Evolutionary conservation across 2,113 vertebrate species (phyloP).

Genomic region (Microcebus lehilahytsara): DNA sequence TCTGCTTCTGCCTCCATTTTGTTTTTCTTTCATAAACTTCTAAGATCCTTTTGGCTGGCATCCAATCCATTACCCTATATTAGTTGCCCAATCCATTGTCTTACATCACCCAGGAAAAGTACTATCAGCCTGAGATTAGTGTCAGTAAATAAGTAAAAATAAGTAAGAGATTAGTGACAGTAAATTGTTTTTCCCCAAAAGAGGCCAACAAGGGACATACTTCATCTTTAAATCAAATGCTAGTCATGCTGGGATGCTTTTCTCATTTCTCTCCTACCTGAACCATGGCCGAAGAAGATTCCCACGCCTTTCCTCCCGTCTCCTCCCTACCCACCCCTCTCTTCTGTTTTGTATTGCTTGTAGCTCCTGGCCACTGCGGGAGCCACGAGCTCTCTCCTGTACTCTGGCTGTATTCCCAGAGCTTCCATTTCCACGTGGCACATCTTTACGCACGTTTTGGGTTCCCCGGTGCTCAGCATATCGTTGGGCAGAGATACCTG

Average conservation of each 20-base stretch:
- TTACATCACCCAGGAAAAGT: not conserved
- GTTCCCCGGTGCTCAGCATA: conserved; percentile 75
- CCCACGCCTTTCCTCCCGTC: not conserved
- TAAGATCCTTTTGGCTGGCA: not conserved
- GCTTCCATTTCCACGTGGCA: conserved; percentile 81
- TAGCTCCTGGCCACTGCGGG: conserved; percentile 73
- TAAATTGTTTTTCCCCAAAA: not conserved
- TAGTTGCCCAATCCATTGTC: not conserved
- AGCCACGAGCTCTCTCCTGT: conserved; percentile 71
- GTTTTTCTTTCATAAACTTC: not conserved
- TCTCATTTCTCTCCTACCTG: not conserved
- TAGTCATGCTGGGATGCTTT: not conserved
- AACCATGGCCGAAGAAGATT: not conserved
- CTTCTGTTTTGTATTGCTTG: conserved; percentile 50
- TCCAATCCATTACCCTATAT: not conserved
- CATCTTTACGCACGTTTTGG: conserved; percentile 74
- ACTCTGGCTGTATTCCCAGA: conserved; percentile 69
- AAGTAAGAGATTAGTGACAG: not conserved
- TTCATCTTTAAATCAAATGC: not conserved
- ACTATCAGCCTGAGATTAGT: not conserved
- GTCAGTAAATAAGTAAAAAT: not conserved
- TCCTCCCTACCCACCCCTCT: not conserved
- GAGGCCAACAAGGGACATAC: not conserved
- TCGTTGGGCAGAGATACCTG: conserved; percentile 83
- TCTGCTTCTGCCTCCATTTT: not conserved